These are phyloP conservation scores for Crossaster papposus DNA, from an alignment of 53 echinoderm and acorn worm species.

Conservation along the genomic window DNA sequence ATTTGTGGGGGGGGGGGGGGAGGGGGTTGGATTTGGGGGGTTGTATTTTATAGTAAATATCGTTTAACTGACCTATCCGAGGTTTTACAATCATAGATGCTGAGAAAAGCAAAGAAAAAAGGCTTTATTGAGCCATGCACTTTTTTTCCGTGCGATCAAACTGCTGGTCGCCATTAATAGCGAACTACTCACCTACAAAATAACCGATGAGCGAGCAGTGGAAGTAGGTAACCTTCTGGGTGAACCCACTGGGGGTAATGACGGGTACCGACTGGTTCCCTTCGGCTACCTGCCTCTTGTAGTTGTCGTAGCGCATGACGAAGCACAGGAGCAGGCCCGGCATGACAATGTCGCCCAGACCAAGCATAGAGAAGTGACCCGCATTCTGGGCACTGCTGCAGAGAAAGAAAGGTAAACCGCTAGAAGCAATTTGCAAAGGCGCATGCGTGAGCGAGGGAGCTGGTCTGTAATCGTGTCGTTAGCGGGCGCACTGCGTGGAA, in stretches of 20 bases:
- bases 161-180: background rate
- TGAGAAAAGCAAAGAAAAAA: too few species aligned
- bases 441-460: too few species aligned
- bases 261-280: slow-evolving; percentile 49
- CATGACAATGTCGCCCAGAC: slow-evolving; percentile 99
- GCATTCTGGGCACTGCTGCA: slow-evolving; percentile 86
- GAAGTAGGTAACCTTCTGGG: slow-evolving; percentile 95
- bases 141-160: too few species aligned
- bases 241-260: slow-evolving; percentile 64
- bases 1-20: too few species aligned
- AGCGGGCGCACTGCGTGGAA: too few species aligned
- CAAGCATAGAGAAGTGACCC: slow-evolving; percentile 99
- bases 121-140: too few species aligned
- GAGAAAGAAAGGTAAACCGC: background rate
- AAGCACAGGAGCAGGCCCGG: slow-evolving; percentile 96
- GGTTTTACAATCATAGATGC: too few species aligned
- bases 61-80: too few species aligned
- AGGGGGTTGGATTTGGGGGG: too few species aligned
- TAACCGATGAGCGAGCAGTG: slow-evolving; percentile 98
- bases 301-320: slow-evolving; percentile 98
- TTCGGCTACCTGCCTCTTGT: slow-evolving; percentile 80
- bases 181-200: slow-evolving; percentile 91
- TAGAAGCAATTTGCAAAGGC: too few species aligned
- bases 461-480: too few species aligned
- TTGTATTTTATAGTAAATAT: too few species aligned